These are phyloP conservation scores for Pterostichus madidus DNA, from an alignment of 2,888 invertebrate genomes.

Conservation along the genomic window DNA sequence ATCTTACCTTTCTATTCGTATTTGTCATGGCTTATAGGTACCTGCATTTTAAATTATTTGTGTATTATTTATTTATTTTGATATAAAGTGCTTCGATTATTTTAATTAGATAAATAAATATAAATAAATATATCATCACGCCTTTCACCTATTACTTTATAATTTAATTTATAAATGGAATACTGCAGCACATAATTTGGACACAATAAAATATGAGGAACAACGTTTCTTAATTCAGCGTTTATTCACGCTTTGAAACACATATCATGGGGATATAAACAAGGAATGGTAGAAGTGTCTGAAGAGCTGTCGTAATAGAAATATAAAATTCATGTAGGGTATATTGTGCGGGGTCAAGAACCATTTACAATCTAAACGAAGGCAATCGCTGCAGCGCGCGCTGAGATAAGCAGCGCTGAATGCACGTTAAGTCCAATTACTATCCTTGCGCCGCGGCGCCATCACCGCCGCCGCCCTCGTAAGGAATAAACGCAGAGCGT, in stretches of 20 bases:
- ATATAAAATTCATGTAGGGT: constrained; percentile 29
- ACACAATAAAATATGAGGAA: too few relatives aligned
- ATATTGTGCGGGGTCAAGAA: constrained; percentile 27
- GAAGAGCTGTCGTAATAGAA: not conserved
- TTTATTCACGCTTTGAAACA: not conserved
- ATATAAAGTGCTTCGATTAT: too few relatives aligned
- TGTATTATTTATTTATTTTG: too few relatives aligned
- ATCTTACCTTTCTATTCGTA: too few relatives aligned
- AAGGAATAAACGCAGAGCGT: constrained; percentile 55
- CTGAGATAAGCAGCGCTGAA: constrained; percentile 27
- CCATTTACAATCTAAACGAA: constrained; percentile 19
- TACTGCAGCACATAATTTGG: too few relatives aligned
- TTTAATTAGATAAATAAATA: too few relatives aligned
- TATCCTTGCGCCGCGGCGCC: constrained; percentile 2
- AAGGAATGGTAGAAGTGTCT: not conserved
- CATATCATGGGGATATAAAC: not conserved
- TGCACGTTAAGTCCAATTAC: constrained; percentile 42
- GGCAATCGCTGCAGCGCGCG: not conserved
- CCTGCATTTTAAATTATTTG: too few relatives aligned
- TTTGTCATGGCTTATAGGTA: too few relatives aligned
- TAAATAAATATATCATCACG: too few relatives aligned
- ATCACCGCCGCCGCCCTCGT: not conserved
- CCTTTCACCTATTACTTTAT: too few relatives aligned
- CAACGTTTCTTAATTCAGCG: too few relatives aligned
- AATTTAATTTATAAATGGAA: too few relatives aligned